Evolutionary conservation across 2,888 invertebrate genomes (phyloP).

Genomic region (Mamestra brassicae): DNA sequence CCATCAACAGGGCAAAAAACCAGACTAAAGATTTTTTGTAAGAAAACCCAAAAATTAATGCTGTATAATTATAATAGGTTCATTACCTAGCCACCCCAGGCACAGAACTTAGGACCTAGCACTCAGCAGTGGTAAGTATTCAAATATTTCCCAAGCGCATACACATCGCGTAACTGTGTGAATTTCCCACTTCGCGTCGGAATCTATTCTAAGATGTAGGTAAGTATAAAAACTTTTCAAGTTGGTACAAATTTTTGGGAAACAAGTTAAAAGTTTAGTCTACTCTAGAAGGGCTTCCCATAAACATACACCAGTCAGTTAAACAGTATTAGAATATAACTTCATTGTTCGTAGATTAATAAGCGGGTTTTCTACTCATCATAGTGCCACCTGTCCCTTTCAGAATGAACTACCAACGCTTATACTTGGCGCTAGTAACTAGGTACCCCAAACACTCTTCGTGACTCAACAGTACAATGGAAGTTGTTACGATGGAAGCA

Average conservation of each 20-base stretch:
- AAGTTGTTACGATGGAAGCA: conserved; percentile 10
- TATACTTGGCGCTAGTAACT: background rate
- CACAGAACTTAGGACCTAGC: background rate
- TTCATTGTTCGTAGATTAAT: background rate
- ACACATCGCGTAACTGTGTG: background rate
- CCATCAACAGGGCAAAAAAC: background rate
- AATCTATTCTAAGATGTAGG: background rate
- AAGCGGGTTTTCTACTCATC: background rate
- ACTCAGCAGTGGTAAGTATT: background rate
- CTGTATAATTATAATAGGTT: background rate
- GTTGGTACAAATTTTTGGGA: background rate
- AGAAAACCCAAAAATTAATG: background rate
- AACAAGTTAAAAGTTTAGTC: conserved; percentile 10
- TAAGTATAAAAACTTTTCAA: background rate
- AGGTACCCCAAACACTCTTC: conserved; percentile 2
- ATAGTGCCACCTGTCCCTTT: conserved; percentile 41
- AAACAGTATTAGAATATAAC: conserved; percentile 14
- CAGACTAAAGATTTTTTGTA: background rate
- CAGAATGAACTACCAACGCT: conserved; percentile 29
- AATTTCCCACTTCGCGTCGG: background rate
- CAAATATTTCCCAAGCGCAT: background rate
- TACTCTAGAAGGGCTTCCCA: background rate
- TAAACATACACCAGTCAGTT: background rate
- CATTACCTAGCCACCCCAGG: background rate
- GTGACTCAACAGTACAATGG: conserved; percentile 2